Conservation (phyloP, 1,140 invertebrate genomes). For the Hyles euphorbiae region DNA sequence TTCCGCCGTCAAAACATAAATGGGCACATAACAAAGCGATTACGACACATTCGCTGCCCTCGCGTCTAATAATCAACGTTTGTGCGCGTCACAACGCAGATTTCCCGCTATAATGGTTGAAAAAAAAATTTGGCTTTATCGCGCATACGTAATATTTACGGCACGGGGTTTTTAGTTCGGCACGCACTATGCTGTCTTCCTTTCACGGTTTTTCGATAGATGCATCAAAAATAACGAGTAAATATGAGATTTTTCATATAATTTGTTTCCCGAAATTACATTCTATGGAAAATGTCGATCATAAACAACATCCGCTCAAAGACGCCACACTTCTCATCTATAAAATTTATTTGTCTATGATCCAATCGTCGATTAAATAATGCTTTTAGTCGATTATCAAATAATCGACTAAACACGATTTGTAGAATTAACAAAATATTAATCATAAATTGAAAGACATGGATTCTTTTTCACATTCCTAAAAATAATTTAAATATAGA, state of each 20-base stretch:
- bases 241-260: conserved; percentile 7
- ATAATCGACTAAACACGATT: too few species aligned
- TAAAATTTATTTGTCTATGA: not conserved
- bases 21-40: conserved; percentile 61
- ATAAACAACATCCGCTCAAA: conserved; percentile 67
- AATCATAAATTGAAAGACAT: too few species aligned
- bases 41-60: conserved; percentile 48
- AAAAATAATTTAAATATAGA: too few species aligned
- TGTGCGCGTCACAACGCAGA: conserved; percentile 66
- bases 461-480: too few species aligned
- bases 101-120: conserved; percentile 68
- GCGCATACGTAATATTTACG: conserved; percentile 21
- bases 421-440: too few species aligned
- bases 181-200: not conserved
- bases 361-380: too few species aligned
- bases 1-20: conserved; percentile 56
- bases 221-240: conserved; percentile 1
- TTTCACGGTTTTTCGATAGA: not conserved
- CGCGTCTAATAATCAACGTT: conserved; percentile 51
- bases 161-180: conserved; percentile 10
- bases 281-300: conserved; percentile 62
- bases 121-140: conserved; percentile 42
- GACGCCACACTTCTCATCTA: conserved; percentile 60
- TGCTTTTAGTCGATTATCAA: too few species aligned
- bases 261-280: conserved; percentile 33